Evolutionary conservation across 2,797 vertebrate species (phyloP).

Genomic region (Gila robusta): DNA sequence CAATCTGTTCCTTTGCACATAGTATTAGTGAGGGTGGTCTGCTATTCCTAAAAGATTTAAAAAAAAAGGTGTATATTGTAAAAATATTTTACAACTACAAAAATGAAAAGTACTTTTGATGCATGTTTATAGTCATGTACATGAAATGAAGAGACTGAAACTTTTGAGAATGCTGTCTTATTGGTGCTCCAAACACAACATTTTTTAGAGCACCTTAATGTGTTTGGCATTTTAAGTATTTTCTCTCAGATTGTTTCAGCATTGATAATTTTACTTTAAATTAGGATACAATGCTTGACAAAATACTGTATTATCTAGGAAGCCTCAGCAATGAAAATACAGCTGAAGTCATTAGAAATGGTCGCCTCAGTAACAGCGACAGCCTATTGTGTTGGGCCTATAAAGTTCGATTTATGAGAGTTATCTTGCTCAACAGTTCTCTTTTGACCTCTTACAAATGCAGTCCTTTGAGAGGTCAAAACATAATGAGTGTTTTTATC

Average conservation of each 20-base stretch:
- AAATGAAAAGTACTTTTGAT: background rate
- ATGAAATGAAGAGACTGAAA: background rate
- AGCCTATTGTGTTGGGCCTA: background rate
- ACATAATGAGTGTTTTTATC: conserved; percentile 18
- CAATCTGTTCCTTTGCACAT: background rate
- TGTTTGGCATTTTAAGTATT: background rate
- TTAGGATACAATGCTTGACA: background rate
- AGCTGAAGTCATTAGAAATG: conserved; percentile 9
- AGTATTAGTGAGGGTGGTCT: background rate
- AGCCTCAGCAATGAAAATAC: background rate
- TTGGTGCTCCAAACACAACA: background rate
- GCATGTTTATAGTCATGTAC: background rate
- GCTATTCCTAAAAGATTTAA: background rate
- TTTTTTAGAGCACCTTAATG: background rate
- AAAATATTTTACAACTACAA: background rate
- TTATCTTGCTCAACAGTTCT: conserved; percentile 13
- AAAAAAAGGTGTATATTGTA: background rate
- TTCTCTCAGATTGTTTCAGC: background rate
- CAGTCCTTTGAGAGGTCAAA: conserved; percentile 29
- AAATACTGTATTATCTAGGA: background rate
- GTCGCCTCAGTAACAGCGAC: background rate
- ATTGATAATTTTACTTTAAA: background rate
- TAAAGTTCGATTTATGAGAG: conserved; percentile 25
- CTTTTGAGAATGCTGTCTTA: background rate
- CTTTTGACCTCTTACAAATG: conserved; percentile 35